These are phyloP conservation scores for Bombyx huttoni DNA, from an alignment of 2,888 invertebrate species.

Conservation along the genomic window DNA sequence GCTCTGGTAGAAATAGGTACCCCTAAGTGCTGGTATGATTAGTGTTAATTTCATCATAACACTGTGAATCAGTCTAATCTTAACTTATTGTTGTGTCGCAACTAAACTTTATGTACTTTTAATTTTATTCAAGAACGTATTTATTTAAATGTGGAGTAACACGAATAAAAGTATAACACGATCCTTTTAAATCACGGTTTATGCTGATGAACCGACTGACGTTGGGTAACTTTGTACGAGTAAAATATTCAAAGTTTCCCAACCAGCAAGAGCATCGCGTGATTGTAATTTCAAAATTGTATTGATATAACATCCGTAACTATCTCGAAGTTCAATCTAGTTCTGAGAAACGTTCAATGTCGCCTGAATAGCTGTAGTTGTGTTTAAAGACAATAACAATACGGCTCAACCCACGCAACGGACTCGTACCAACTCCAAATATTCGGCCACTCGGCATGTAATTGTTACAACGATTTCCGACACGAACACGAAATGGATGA, in stretches of 20 bases:
- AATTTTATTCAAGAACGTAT: neutral
- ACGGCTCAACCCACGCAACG: conserved; percentile 43
- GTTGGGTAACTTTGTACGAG: conserved; percentile 15
- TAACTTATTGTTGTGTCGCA: neutral
- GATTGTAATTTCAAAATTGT: conserved; percentile 46
- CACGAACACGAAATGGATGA: conserved; percentile 36
- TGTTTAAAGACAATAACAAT: conserved; percentile 50
- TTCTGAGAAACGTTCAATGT: conserved; percentile 57
- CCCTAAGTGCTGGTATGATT: too few relatives aligned
- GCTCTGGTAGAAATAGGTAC: too few relatives aligned
- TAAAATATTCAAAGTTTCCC: conserved; percentile 27
- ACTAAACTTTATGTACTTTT: neutral
- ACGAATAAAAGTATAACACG: conserved; percentile 16
- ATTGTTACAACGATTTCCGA: conserved; percentile 40
- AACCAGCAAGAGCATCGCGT: conserved; percentile 22
- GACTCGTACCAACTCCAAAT: conserved; percentile 8
- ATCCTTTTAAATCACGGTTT: conserved; percentile 17
- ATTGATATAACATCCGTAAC: conserved; percentile 37
- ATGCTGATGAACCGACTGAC: conserved; percentile 12
- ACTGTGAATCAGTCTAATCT: too few relatives aligned
- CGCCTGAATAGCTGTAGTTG: conserved; percentile 38
- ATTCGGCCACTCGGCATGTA: conserved; percentile 23
- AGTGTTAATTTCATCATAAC: too few relatives aligned
- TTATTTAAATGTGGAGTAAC: conserved; percentile 5
- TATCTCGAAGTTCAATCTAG: conserved; percentile 35